phyloP scores from a whole-genome alignment of 2,113 vertebrate genomes.

The Lucifuga dentata region DNA sequence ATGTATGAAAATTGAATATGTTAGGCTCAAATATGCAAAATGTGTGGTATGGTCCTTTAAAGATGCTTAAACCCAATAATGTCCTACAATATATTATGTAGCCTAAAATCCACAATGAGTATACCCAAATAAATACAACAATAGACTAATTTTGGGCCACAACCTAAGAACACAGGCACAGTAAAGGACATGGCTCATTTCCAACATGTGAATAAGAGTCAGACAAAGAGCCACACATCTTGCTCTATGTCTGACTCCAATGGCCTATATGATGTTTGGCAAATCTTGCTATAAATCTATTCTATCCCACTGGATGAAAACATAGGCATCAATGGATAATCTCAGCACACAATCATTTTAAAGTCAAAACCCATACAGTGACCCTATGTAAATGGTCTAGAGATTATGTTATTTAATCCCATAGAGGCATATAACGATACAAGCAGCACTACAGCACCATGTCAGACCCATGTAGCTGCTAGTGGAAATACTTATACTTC shows the following conservation, averaged over 20 bases:
- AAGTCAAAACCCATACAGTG: slow-evolving; percentile 34
- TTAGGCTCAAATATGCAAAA: too few species aligned
- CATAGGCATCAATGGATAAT: slow-evolving; percentile 38
- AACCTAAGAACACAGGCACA: background rate
- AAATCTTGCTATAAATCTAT: background rate
- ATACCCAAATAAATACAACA: background rate
- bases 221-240: too few species aligned
- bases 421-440: slow-evolving; percentile 25
- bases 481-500: background rate
- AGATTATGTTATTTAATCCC: slow-evolving; percentile 59
- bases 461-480: background rate
- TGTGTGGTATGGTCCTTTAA: too few species aligned
- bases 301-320: background rate
- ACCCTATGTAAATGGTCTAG: background rate
- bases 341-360: slow-evolving; percentile 23
- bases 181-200: background rate
- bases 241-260: background rate
- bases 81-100: background rate
- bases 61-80: background rate
- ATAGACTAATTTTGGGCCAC: background rate
- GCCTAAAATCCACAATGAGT: background rate
- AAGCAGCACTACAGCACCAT: slow-evolving; percentile 13
- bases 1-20: too few species aligned
- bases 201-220: too few species aligned
- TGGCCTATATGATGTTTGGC: background rate